Percentiles rank a stretch among this genome's conserved stretches.
These are phyloP conservation scores for Callocephalon fimbriatum DNA, from an alignment of 2,113 vertebrate genomes.

Conservation along the genomic window DNA sequence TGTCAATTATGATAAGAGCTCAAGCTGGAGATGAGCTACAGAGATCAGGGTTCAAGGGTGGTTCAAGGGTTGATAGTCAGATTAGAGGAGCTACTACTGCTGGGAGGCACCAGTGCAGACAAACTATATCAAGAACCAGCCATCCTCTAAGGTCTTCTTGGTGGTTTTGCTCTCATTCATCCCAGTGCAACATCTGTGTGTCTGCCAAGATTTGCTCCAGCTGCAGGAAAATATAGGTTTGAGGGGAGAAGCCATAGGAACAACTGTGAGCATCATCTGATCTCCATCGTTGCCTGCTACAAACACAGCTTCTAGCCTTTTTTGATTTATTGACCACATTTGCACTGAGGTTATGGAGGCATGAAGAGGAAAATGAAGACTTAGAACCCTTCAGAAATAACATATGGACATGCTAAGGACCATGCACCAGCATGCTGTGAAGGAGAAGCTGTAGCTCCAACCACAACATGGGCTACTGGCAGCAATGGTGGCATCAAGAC, in stretches of 20 bases:
- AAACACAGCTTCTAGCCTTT: not conserved
- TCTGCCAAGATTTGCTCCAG: not conserved
- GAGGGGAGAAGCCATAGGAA: not conserved
- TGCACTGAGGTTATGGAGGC: not conserved
- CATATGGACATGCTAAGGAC: not conserved
- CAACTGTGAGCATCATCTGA: not conserved
- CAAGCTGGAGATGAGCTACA: not conserved
- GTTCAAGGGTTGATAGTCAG: not conserved
- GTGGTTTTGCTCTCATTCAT: not conserved
- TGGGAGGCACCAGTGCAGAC: not conserved
- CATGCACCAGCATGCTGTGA: not conserved
- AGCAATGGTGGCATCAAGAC: not conserved
- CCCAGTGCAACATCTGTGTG: not conserved
- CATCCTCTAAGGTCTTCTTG: not conserved
- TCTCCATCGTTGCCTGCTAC: not conserved
- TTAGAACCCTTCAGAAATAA: not conserved
- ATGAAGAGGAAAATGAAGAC: not conserved
- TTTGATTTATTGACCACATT: not conserved
- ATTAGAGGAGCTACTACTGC: not conserved
- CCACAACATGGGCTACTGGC: not conserved
- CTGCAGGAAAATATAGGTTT: not conserved
- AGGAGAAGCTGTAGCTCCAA: not conserved
- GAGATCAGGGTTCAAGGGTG: not conserved
- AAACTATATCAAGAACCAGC: not conserved
- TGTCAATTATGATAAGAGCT: not conserved